Conservation (phyloP, 64 coral and sea anemone species). For the Trachythela sp. region DNA sequence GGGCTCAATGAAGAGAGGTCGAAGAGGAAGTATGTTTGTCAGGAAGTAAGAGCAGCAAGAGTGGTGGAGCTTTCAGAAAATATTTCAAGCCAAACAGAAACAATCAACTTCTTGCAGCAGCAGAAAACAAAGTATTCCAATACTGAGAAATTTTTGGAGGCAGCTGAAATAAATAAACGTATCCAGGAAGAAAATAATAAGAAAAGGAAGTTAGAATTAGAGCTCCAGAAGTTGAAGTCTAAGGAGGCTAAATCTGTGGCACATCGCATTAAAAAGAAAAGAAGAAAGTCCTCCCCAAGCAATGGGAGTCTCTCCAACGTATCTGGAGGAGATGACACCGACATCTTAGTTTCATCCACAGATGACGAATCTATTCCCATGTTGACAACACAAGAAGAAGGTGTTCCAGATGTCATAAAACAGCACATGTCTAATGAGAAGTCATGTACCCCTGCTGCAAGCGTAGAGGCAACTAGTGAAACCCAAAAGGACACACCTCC, state of each 20-base stretch:
- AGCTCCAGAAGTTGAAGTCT: slow-evolving; percentile 19
- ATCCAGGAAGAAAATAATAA: slow-evolving; percentile 48
- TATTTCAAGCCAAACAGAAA: slow-evolving; percentile 36
- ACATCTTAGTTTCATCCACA: not conserved
- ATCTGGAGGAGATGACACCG: not conserved
- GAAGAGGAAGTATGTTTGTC: slow-evolving; percentile 42
- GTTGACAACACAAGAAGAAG: not conserved
- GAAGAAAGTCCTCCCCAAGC: not conserved
- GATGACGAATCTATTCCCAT: not conserved
- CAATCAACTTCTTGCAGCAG: slow-evolving; percentile 47
- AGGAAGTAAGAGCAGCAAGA: slow-evolving; percentile 39
- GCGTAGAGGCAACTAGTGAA: not conserved
- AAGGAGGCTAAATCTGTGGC: not conserved
- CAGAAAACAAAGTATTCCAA: slow-evolving; percentile 53
- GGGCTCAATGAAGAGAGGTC: not conserved
- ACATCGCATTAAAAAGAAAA: not conserved
- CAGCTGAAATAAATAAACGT: slow-evolving; percentile 56
- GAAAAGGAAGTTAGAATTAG: slow-evolving; percentile 16
- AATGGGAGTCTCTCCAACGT: not conserved
- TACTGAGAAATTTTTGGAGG: slow-evolving; percentile 53
- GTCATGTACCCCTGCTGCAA: not conserved
- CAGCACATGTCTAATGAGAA: not conserved
- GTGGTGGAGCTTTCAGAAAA: not conserved
- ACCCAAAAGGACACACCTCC: not conserved
- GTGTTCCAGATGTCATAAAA: not conserved